These are phyloP conservation scores for Heliconius ismenius DNA, from an alignment of 2,888 invertebrate genomes.

Conservation along the genomic window DNA sequence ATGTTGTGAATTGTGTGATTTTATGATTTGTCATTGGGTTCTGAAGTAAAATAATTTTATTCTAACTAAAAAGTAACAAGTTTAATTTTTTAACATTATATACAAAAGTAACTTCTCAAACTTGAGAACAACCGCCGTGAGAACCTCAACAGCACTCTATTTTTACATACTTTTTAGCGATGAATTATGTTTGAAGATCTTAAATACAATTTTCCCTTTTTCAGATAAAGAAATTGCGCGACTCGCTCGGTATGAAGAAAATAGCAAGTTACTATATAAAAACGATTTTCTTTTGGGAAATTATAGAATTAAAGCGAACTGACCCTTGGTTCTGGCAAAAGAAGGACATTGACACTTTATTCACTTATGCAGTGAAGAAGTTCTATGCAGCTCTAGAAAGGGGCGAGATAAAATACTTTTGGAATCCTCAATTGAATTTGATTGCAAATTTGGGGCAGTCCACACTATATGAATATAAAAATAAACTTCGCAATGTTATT, in stretches of 20 bases:
- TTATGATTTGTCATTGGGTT: no score
- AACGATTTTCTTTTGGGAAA: constrained; percentile 75
- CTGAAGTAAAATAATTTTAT: no score
- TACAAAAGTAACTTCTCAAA: no score
- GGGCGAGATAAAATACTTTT: constrained; percentile 69
- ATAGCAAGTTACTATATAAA: constrained; percentile 83
- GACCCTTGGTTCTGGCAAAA: constrained; percentile 57
- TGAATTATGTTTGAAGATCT: background rate
- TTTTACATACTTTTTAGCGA: background rate
- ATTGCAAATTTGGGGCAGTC: constrained; percentile 53
- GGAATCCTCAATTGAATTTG: constrained; percentile 74
- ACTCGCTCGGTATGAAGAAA: constrained; percentile 63
- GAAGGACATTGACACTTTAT: constrained; percentile 54
- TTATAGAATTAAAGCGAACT: constrained; percentile 45
- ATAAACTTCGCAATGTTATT: constrained; percentile 54
- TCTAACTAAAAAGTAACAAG: no score
- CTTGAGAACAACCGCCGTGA: no score
- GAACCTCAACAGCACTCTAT: no score
- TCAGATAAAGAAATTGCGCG: constrained; percentile 78
- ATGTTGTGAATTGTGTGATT: no score
- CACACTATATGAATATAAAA: constrained; percentile 52
- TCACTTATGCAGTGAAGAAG: constrained; percentile 68
- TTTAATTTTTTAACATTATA: no score
- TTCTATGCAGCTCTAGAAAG: constrained; percentile 58
- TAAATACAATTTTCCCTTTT: background rate